These are phyloP conservation scores for Isurus oxyrinchus DNA, from an alignment of 2,113 vertebrate species.

Conservation along the genomic window DNA sequence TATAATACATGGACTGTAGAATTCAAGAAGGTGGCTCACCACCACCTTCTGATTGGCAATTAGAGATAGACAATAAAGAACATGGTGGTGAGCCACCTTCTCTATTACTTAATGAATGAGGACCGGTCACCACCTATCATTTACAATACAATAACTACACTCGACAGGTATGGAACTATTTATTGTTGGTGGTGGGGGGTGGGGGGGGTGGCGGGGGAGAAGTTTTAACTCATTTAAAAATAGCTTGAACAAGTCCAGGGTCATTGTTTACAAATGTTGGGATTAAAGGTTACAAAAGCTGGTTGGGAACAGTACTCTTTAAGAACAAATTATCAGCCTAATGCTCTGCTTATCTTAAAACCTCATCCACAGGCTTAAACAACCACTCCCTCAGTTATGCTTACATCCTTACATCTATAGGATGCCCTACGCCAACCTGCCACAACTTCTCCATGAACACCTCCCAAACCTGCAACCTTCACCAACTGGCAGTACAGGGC, in stretches of 20 bases:
- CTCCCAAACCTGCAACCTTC: neutral
- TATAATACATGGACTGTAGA: too few relatives aligned
- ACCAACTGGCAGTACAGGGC: neutral
- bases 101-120: neutral
- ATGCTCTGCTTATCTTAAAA: neutral
- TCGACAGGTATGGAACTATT: neutral
- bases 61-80: too few relatives aligned
- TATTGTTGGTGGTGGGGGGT: too few relatives aligned
- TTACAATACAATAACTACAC: neutral
- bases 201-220: neutral
- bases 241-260: neutral
- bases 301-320: neutral
- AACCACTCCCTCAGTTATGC: neutral
- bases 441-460: neutral
- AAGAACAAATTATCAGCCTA: neutral
- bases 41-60: too few relatives aligned
- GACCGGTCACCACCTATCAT: neutral
- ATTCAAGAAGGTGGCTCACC: too few relatives aligned
- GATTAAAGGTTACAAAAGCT: neutral
- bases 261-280: neutral
- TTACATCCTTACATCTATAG: neutral
- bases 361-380: neutral
- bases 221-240: neutral
- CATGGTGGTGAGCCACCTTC: too few relatives aligned
- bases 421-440: neutral